Base-by-base conservation (phyloP, 37 sponge, comb jelly and placozoan species). In the Dysidea cf. avara region DNA sequence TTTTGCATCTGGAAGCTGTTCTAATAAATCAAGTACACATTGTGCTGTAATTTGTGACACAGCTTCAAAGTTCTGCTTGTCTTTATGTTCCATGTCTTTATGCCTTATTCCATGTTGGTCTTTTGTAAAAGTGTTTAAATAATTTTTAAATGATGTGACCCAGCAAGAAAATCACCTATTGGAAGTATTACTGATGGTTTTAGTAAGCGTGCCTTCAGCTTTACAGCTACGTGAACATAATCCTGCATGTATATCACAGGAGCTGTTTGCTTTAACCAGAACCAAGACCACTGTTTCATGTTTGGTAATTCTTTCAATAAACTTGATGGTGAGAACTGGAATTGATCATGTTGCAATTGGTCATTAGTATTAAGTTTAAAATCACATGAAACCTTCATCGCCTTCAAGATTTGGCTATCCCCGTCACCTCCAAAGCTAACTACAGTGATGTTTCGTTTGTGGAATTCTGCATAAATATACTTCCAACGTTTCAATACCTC, bases 211-310 rank as follows among this genome's bases (percentile, higher is more conserved):
- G n/a, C n/a, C n/a, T n/a, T n/a, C n/a, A n/a, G n/a, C n/a, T n/a
- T n/a, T n/a, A 75, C 76, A 47, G 76, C 76, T 39, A 75, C 43
- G 35, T 75, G 76, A 39, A 75, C 76, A 24, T 51, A 3, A 34
- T 75, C 64, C 29, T 75, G 76, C 6, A 46, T 31, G 31, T 61
- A 75, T 11, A 34, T 29, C 3, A 75, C 22, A 47, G 5, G 3
- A 48, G 64, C 62, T 2, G 76, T 51, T 1, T 75, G 13, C 29
- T 32, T 75, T 0, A 62, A 16, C 16, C 40, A 38, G 22, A 61
- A 75, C 64, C 64, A 61, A 48, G 35, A 28, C 26, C 3, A 12
- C 64, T 64, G 58, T 11, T 28, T 21, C 58, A 33, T 47, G n/a
- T 32, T 49, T n/a, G 46, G 79, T 72, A 31, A 82, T 74, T n/a